Conservation (phyloP, 2,888 invertebrate genomes). For the Rhamphomyia laevipes region DNA sequence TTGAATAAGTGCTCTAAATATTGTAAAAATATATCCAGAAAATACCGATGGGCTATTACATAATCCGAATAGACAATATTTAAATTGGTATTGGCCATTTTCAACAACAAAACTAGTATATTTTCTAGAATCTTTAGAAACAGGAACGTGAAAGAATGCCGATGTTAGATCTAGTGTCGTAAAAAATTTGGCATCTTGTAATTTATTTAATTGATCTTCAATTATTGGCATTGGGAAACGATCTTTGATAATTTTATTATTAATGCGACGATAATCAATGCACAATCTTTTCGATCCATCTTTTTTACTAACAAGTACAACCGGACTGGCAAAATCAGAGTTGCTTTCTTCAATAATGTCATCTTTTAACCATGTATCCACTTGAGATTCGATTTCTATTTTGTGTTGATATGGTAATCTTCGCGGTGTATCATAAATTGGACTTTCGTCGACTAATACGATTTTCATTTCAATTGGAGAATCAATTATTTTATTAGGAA, state of each 20-base stretch:
- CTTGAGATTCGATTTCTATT: not conserved
- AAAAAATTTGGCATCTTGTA: conserved; percentile 10
- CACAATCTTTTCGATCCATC: conserved; percentile 8
- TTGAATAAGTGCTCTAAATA: not conserved
- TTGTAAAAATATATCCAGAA: conserved; percentile 9
- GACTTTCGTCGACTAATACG: conserved; percentile 1
- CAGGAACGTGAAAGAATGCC: conserved; percentile 14
- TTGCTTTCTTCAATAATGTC: conserved; percentile 3
- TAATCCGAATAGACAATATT: conserved; percentile 13
- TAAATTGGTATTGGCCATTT: conserved; percentile 14
- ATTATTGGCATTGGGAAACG: conserved; percentile 4
- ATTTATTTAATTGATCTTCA: conserved; percentile 3
- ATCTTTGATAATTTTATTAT: conserved; percentile 7
- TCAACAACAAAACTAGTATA: no score
- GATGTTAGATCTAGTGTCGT: conserved; percentile 12
- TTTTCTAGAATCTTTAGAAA: conserved; percentile 10
- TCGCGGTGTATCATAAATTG: not conserved
- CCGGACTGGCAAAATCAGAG: conserved; percentile 7
- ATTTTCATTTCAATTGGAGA: conserved; percentile 5
- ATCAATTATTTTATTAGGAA: not conserved
- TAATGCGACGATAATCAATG: conserved; percentile 7
- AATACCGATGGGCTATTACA: conserved; percentile 13
- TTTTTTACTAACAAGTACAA: conserved; percentile 9
- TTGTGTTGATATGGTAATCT: not conserved
- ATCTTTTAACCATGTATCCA: conserved; percentile 3